These are phyloP conservation scores for Hemicentrotus pulcherrimus DNA, from an alignment of 35 echinoderm and acorn worm genomes.

Conservation along the genomic window DNA sequence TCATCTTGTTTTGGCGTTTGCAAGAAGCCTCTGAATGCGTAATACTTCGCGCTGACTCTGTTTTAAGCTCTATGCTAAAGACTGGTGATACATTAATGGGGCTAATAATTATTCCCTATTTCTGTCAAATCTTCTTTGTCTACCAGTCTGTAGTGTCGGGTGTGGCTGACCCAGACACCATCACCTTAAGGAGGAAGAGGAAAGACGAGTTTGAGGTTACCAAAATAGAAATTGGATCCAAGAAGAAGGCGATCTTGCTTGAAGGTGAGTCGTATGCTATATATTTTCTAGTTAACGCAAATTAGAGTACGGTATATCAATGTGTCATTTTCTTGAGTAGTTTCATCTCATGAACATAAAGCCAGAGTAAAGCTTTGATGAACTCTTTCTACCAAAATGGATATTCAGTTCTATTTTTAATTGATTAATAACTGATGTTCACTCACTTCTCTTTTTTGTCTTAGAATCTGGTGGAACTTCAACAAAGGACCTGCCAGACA, in stretches of 20 bases:
- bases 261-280: conserved; percentile 30
- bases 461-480: conserved; percentile 36
- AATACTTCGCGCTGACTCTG: too few species aligned
- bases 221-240: conserved; percentile 46
- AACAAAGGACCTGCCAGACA: neutral
- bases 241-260: conserved; percentile 51
- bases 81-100: too few species aligned
- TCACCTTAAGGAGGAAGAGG: conserved; percentile 24
- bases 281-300: neutral
- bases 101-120: too few species aligned
- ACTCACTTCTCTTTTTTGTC: neutral
- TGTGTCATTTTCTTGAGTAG: too few species aligned
- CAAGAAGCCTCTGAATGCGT: too few species aligned
- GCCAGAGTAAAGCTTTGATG: neutral
- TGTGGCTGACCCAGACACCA: conserved; percentile 59
- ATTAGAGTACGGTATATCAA: too few species aligned
- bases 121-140: neutral
- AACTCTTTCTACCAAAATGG: too few species aligned
- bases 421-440: too few species aligned
- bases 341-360: too few species aligned
- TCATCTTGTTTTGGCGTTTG: too few species aligned
- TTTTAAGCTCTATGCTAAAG: too few species aligned
- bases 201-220: conserved; percentile 38
- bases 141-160: conserved; percentile 59
- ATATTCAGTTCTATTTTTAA: too few species aligned